These are phyloP conservation scores for Echinarachnius parma DNA, from an alignment of 53 echinoderm and acorn worm genomes.

Conservation along the genomic window DNA sequence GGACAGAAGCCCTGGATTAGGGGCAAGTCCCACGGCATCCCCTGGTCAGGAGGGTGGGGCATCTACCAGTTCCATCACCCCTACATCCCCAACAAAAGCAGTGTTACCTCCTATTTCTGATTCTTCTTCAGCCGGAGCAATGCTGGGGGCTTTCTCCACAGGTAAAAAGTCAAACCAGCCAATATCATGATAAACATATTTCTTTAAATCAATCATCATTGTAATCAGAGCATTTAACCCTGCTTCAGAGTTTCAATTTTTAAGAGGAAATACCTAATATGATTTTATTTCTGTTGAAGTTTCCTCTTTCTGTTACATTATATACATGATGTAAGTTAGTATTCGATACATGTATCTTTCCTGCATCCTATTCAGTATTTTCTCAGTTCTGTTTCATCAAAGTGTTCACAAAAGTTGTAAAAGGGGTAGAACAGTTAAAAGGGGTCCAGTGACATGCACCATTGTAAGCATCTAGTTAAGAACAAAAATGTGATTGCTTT, in stretches of 20 bases:
- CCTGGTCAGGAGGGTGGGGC: slow-evolving; percentile 18
- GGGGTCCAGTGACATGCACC: no score
- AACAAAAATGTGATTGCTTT: no score
- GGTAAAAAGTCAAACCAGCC: slow-evolving; percentile 1
- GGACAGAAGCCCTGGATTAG: slow-evolving; percentile 58
- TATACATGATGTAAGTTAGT: no score
- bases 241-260: neutral
- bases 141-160: neutral
- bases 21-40: slow-evolving; percentile 23
- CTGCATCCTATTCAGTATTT: no score
- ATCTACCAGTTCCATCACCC: neutral
- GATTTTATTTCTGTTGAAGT: no score
- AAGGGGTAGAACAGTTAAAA: no score
- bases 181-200: neutral
- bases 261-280: neutral
- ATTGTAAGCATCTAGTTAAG: no score
- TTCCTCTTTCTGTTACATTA: no score
- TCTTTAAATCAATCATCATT: neutral
- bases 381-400: no score
- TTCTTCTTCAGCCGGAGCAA: slow-evolving; percentile 9
- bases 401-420: no score
- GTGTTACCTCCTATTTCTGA: neutral
- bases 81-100: slow-evolving; percentile 17
- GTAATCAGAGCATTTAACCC: neutral
- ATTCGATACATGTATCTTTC: no score